Conservation (phyloP, 2,113 vertebrate genomes). For the Melozone crissalis region DNA sequence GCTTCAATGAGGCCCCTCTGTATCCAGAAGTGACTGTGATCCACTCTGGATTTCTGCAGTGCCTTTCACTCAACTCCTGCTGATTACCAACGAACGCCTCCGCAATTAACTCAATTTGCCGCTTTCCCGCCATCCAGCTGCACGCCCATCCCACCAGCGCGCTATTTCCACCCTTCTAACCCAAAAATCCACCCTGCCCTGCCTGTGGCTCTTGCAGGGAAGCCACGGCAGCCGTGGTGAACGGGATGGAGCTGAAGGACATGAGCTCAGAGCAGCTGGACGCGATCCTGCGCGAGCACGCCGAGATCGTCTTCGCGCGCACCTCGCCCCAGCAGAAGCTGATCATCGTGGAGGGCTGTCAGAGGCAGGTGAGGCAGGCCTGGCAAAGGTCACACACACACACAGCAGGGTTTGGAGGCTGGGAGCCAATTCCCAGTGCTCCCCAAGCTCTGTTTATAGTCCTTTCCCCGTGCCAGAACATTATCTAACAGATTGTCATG, state of each 20-base stretch:
- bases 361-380: conserved; percentile 68
- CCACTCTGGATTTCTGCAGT: background rate
- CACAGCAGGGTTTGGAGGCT: background rate
- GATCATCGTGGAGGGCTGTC: conserved; percentile 81
- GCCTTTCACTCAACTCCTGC: background rate
- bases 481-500: background rate
- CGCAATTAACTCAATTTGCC: background rate
- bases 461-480: background rate
- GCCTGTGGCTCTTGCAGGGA: conserved; percentile 56
- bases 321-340: conserved; percentile 82
- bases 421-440: background rate
- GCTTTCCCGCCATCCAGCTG: background rate
- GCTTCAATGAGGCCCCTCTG: background rate
- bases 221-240: conserved; percentile 78
- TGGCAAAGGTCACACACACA: background rate
- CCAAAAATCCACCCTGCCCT: background rate
- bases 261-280: conserved; percentile 76
- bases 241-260: conserved; percentile 79
- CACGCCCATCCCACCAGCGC: accelerated
- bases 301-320: conserved; percentile 81
- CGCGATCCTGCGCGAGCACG: conserved; percentile 68
- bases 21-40: background rate
- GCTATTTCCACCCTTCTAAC: background rate
- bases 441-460: background rate
- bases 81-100: background rate